These are phyloP conservation scores for Amphipyra berbera DNA, from an alignment of 2,888 invertebrate genomes.

Conservation along the genomic window DNA sequence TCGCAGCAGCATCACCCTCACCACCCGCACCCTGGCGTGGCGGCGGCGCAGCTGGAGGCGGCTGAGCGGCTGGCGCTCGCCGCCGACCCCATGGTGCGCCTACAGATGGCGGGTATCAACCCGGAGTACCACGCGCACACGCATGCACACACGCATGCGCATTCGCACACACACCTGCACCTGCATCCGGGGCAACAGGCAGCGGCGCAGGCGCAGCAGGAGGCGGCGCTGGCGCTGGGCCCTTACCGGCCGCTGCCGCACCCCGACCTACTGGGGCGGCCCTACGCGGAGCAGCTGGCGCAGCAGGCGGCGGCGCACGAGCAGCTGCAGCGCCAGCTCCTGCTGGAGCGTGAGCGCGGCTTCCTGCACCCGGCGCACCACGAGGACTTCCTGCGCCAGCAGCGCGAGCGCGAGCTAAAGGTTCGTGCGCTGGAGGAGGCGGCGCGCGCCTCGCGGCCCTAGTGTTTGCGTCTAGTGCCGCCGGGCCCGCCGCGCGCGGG, in stretches of 20 bases:
- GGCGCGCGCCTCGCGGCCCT: constrained; percentile 91
- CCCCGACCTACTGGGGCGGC: constrained; percentile 94
- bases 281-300: constrained; percentile 95
- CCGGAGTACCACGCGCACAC: constrained; percentile 98
- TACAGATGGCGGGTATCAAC: constrained; percentile 97
- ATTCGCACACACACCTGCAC: constrained; percentile 96
- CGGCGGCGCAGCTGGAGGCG: constrained; percentile 92
- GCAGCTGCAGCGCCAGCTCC: constrained; percentile 95
- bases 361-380: constrained; percentile 90
- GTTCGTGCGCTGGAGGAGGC: constrained; percentile 96
- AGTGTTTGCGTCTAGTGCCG: constrained; percentile 58
- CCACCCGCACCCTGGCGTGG: constrained; percentile 87
- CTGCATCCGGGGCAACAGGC: constrained; percentile 94
- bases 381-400: constrained; percentile 92
- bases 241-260: constrained; percentile 92
- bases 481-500: constrained; percentile 43
- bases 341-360: constrained; percentile 94
- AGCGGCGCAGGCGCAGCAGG: constrained; percentile 91
- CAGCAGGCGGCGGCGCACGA: constrained; percentile 95
- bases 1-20: constrained; percentile 90
- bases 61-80: constrained; percentile 95
- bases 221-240: constrained; percentile 87
- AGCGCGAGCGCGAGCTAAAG: constrained; percentile 95
- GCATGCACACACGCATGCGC: constrained; percentile 97
- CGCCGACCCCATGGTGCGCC: constrained; percentile 97